Conservation (phyloP, 2,113 vertebrate genomes). For the Chloropsis hardwickii region DNA sequence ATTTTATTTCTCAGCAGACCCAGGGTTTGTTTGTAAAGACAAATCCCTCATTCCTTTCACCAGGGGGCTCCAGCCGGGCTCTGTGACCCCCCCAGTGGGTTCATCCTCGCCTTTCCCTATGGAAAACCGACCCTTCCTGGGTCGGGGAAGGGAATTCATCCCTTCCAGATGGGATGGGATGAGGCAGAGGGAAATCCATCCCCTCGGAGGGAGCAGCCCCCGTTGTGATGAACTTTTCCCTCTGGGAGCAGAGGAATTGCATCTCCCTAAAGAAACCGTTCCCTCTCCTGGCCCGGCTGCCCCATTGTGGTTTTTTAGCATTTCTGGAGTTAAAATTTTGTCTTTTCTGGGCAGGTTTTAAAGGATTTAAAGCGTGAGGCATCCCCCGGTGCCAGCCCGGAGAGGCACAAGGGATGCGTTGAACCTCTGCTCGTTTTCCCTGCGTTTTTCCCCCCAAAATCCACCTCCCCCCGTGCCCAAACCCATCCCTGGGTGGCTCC, state of each 20-base stretch:
- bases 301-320: neutral
- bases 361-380: neutral
- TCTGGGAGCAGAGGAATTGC: neutral
- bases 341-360: neutral
- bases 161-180: too few species aligned
- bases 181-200: neutral
- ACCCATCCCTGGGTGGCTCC: neutral
- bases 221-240: conserved; percentile 5
- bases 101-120: fast-evolving
- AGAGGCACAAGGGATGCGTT: neutral
- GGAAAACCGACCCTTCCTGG: neutral
- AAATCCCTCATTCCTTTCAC: neutral
- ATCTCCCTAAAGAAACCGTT: neutral
- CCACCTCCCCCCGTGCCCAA: neutral
- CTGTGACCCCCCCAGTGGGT: fast-evolving
- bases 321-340: neutral
- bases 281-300: neutral
- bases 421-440: neutral
- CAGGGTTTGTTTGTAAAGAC: neutral
- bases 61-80: fast-evolving
- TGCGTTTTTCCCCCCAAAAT: neutral
- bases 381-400: fast-evolving
- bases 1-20: neutral
- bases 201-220: neutral
- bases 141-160: too few species aligned